Evolutionary conservation across 2,797 vertebrate species (phyloP), one percentile per base, ranked within the genome.

Genomic region (Anguilla obscura): DNA sequence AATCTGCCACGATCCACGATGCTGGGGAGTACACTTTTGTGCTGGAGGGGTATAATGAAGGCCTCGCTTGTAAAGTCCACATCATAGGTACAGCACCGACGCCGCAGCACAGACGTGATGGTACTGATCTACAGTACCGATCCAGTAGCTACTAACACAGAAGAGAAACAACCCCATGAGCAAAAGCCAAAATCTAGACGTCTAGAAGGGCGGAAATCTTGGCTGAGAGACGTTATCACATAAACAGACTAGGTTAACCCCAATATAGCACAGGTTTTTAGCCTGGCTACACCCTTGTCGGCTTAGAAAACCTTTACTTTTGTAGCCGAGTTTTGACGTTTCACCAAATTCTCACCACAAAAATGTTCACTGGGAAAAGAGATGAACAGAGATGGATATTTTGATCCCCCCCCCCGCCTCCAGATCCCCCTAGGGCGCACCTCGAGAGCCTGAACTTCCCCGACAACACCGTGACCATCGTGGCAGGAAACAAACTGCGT

Each of bases 401-500:
- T 74, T 33, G 36, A 0, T 18, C 12, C 30, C 36, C 12, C 80
- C 36, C 36, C 36, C 36, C 36, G 1, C 36, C 45, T 56, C 91
- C 90, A 99, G 99, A 99, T 93, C 97, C 99, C 90, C 99, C 99
- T 36, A 98, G 89, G 93, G 96, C 99, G 90, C 96, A 97, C 89
- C 93, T 99, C 92, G 99, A 99, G 0, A 96, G 96, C 86, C 95
- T 99, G 88, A 98, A 98, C 92, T 96, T 97, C 85, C 96, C 95
- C n/a, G 96, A 97, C 90, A 99, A 99, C 91, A 98, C 97, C 0
- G 96, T 99, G 83, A 97, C 96, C 80, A 96, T 99, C 45, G 96
- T 99, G 90, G 98, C 99, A 86, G 99, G 99, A 92, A 99, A 95
- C 93, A 99, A 99, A 92, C 94, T 99, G 63, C 97, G 99, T 16